phyloP scores from a whole-genome alignment of 2,797 vertebrate genomes.

The Falco cherrug region DNA sequence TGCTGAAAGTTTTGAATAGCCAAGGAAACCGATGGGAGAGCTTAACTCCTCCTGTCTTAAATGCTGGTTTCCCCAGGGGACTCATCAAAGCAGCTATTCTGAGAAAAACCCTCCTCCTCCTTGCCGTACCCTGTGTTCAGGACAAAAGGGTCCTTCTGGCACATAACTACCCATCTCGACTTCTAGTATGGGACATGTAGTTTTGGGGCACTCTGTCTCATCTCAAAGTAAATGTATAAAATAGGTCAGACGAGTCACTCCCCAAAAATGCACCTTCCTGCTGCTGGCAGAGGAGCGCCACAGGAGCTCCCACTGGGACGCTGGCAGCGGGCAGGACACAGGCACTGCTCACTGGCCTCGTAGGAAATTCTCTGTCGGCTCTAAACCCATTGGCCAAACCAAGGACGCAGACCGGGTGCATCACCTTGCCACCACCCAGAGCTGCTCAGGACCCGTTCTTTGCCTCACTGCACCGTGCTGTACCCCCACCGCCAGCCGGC shows the following conservation, averaged over 20 bases:
- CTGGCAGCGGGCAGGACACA: neutral
- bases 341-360: neutral
- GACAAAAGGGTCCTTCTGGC: conserved; percentile 14
- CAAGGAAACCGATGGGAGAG: neutral
- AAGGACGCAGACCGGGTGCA: neutral
- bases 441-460: neutral
- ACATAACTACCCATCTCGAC: neutral
- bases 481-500: neutral
- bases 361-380: neutral
- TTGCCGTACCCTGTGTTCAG: neutral
- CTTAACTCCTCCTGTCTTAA: conserved; percentile 30
- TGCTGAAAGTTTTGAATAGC: conserved; percentile 15
- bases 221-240: neutral
- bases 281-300: neutral
- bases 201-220: neutral
- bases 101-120: neutral
- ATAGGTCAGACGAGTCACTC: neutral
- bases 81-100: neutral
- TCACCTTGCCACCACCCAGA: neutral
- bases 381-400: neutral
- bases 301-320: neutral
- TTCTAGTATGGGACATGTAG: neutral
- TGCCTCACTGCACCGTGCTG: neutral
- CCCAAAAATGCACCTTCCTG: neutral
- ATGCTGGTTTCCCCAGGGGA: conserved; percentile 14